phyloP scores from a whole-genome alignment of 2,797 vertebrate genomes.

The Eleutherodactylus coqui region DNA sequence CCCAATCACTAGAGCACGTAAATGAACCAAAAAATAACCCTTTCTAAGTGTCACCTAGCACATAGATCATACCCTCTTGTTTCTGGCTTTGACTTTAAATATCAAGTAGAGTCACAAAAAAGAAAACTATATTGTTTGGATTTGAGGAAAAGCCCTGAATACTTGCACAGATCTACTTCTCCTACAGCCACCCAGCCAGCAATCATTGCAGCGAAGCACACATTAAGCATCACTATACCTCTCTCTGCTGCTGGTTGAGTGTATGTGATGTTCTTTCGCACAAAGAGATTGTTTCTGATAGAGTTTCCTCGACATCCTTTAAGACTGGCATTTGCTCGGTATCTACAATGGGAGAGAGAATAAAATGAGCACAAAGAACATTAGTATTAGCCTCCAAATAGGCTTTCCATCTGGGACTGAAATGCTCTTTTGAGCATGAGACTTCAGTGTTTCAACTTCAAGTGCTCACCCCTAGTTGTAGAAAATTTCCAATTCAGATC shows the following conservation, averaged over 20 bases:
- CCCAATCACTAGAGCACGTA: no score
- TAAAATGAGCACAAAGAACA: background rate
- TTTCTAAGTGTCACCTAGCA: no score
- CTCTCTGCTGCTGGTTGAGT: slow-evolving; percentile 88
- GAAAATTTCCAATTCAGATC: slow-evolving; percentile 24
- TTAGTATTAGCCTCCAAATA: background rate
- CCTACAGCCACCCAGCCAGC: no score
- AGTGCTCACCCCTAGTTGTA: background rate
- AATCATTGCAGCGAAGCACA: background rate
- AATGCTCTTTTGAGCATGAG: background rate
- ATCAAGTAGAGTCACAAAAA: no score
- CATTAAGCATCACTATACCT: slow-evolving; percentile 79
- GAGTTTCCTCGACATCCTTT: slow-evolving; percentile 78
- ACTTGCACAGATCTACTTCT: background rate
- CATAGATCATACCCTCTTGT: no score
- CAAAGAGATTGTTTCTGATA: slow-evolving; percentile 84
- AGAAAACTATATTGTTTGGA: no score
- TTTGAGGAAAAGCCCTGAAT: no score
- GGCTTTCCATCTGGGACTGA: background rate
- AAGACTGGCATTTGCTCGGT: slow-evolving; percentile 66
- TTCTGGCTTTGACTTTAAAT: no score
- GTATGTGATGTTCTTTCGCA: slow-evolving; percentile 89
- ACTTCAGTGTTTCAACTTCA: background rate
- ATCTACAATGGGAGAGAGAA: slow-evolving; percentile 60
- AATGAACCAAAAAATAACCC: no score